phyloP scores from a whole-genome alignment of 2,113 vertebrate genomes.

The Aythya baeri region DNA sequence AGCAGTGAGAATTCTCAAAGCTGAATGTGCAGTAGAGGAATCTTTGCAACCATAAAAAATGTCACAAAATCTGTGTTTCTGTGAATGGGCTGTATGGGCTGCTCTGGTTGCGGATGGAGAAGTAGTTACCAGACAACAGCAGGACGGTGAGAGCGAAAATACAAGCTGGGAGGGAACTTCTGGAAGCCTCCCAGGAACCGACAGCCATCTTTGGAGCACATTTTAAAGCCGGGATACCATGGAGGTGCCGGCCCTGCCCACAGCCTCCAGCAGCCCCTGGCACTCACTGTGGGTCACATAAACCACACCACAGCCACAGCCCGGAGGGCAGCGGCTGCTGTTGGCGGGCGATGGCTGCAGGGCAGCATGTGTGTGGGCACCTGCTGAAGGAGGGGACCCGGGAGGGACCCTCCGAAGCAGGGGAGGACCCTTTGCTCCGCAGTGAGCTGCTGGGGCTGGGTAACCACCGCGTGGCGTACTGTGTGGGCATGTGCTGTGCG shows the following conservation, averaged over 20 bases:
- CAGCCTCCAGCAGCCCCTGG: background rate
- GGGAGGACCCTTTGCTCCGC: rapidly evolving
- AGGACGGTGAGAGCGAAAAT: background rate
- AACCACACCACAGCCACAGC: background rate
- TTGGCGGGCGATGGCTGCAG: background rate
- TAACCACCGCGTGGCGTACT: rapidly evolving
- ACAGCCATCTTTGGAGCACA: background rate
- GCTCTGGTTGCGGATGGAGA: too few relatives aligned
- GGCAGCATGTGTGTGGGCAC: background rate
- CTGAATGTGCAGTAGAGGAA: background rate
- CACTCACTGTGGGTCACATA: rapidly evolving
- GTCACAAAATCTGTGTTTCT: background rate
- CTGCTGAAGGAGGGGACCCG: rapidly evolving
- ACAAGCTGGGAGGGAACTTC: background rate
- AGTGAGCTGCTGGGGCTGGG: rapidly evolving
- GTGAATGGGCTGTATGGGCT: background rate
- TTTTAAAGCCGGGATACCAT: background rate
- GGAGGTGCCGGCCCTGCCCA: background rate
- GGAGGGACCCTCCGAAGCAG: too few relatives aligned
- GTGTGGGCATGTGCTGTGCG: rapidly evolving
- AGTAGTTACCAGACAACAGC: background rate
- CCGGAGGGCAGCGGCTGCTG: rapidly evolving
- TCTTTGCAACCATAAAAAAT: background rate
- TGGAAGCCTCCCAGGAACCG: background rate
- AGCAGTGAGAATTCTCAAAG: background rate